Evolutionary conservation across 2,113 vertebrate species (phyloP).

Genomic region (Stegostoma tigrinum): DNA sequence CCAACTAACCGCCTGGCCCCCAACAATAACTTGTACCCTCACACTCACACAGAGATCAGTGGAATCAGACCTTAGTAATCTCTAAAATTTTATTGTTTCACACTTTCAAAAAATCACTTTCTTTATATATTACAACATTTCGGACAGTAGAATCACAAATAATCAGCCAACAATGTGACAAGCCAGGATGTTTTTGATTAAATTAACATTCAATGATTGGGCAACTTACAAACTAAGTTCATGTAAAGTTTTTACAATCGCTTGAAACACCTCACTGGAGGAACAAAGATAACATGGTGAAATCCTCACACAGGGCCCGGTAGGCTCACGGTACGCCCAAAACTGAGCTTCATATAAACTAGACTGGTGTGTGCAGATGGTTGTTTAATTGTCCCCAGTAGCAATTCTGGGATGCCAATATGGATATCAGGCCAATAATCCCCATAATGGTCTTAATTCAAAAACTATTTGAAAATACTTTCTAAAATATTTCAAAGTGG

Average conservation of each 20-base stretch:
- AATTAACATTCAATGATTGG: neutral
- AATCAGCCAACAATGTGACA: neutral
- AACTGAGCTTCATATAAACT: no score
- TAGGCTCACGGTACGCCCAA: no score
- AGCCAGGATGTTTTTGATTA: neutral
- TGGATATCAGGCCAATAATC: neutral
- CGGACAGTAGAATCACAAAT: neutral
- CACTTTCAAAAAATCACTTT: neutral
- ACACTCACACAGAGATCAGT: neutral
- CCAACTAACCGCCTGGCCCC: neutral
- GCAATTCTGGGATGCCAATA: neutral
- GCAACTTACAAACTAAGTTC: neutral
- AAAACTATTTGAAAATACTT: no score
- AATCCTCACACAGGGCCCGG: no score
- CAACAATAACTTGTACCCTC: neutral
- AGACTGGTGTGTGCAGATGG: no score
- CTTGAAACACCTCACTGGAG: neutral
- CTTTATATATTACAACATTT: neutral
- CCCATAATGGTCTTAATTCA: no score
- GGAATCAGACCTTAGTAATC: neutral
- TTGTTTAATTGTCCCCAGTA: no score
- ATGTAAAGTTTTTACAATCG: neutral
- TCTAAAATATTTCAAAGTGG: no score
- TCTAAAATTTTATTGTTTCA: neutral
- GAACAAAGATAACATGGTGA: no score